These are phyloP conservation scores for Enteromius thamalakanensis DNA, from an alignment of 2,797 vertebrate genomes.

Conservation along the genomic window DNA sequence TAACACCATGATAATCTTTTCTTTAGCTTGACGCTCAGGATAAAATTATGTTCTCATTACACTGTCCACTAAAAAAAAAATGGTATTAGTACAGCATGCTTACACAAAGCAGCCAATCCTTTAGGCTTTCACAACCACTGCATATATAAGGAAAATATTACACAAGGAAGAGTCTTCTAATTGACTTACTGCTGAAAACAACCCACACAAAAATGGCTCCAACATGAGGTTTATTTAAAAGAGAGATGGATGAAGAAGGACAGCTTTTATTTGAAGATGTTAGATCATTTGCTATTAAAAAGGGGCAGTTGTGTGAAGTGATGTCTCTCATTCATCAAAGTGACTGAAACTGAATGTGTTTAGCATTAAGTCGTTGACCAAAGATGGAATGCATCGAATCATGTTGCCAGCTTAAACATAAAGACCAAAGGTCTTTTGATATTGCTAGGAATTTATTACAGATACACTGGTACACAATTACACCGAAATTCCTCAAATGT, in stretches of 20 bases:
- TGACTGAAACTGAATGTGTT: not conserved
- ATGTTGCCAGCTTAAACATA: not conserved
- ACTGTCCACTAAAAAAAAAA: not conserved
- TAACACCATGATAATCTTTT: slow-evolving; percentile 18
- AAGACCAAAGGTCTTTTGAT: not conserved
- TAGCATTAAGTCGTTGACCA: not conserved
- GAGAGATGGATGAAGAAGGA: not conserved
- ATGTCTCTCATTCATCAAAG: slow-evolving; percentile 14
- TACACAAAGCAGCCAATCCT: slow-evolving; percentile 11
- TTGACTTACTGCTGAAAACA: slow-evolving; percentile 32
- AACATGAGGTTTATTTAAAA: slow-evolving; percentile 14
- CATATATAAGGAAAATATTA: slow-evolving; percentile 14
- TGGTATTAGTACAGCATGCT: slow-evolving; percentile 11
- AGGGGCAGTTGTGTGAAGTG: slow-evolving; percentile 13
- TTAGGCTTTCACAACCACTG: slow-evolving; percentile 15
- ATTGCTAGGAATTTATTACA: not conserved
- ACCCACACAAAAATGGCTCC: slow-evolving; percentile 29
- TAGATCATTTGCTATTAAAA: slow-evolving; percentile 27
- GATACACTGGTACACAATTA: not conserved
- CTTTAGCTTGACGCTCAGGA: slow-evolving; percentile 1
- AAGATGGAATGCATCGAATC: not conserved
- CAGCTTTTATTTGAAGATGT: slow-evolving; percentile 21
- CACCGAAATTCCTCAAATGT: not conserved
- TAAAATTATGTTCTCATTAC: slow-evolving; percentile 21
- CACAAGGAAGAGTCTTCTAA: slow-evolving; percentile 14